Percentiles rank a stretch among this genome's conserved stretches.
These are phyloP conservation scores for Silurus lanzhouensis DNA, from an alignment of 2,797 vertebrate genomes.

Conservation along the genomic window DNA sequence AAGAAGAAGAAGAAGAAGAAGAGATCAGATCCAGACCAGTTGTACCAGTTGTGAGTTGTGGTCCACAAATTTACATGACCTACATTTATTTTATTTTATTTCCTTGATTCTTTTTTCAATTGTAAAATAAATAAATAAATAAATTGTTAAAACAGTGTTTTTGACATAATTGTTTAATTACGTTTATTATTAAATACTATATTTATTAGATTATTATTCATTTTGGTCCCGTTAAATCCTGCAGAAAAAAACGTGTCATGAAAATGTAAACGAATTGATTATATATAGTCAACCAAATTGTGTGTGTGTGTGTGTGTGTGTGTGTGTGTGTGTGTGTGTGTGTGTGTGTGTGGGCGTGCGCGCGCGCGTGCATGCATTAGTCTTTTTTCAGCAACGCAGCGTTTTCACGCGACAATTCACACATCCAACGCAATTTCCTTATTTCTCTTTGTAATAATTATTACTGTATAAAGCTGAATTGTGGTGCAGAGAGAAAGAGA, in stretches of 20 bases:
- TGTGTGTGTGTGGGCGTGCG: not conserved
- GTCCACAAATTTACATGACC: not conserved
- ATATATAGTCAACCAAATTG: not conserved
- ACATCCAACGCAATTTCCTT: not conserved
- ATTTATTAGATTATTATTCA: not conserved
- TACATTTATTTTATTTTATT: not conserved
- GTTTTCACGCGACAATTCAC: not conserved
- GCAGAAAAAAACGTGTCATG: not conserved
- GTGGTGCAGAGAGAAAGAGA: constrained; percentile 44
- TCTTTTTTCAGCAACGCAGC: not conserved
- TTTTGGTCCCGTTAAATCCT: not conserved
- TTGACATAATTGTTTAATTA: not conserved
- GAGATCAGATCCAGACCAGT: too few relatives aligned
- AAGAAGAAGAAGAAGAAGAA: too few relatives aligned
- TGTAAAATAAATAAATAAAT: too few relatives aligned
- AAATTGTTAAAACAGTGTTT: too few relatives aligned
- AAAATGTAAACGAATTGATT: not conserved
- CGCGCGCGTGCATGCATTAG: not conserved
- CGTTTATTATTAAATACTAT: not conserved
- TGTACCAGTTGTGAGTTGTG: not conserved
- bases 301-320: not conserved
- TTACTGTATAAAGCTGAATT: constrained; percentile 37
- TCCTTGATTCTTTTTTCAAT: too few relatives aligned
- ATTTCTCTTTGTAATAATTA: not conserved
- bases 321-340: not conserved